Conservation (phyloP, 2,797 vertebrate genomes). For the Muscicapa comitata region DNA sequence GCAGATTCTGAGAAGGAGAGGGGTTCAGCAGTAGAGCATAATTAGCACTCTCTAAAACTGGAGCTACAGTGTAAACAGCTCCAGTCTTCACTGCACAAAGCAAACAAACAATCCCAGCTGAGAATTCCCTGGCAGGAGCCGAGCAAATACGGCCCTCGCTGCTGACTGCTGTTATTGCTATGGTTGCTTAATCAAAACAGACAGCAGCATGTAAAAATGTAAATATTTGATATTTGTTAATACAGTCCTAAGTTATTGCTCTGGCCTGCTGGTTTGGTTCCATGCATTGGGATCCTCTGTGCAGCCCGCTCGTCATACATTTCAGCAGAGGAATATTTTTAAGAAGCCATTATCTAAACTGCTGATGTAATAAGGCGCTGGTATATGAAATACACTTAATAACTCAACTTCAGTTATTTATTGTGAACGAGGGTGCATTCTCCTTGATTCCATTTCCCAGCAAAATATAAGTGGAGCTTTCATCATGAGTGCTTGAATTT, state of each 20-base stretch:
- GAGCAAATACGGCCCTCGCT: constrained; percentile 20
- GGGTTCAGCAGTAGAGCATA: constrained; percentile 57
- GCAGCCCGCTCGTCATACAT: background rate
- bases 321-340: constrained; percentile 46
- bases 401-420: constrained; percentile 83
- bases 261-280: constrained; percentile 8
- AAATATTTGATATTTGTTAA: constrained; percentile 78
- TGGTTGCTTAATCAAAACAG: constrained; percentile 70
- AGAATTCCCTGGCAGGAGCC: constrained; percentile 69
- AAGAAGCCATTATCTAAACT: constrained; percentile 78
- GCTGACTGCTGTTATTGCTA: constrained; percentile 55
- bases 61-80: constrained; percentile 73
- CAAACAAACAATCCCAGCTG: constrained; percentile 76
- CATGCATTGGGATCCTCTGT: background rate
- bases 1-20: constrained; percentile 64
- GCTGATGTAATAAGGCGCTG: constrained; percentile 77
- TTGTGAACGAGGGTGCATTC: constrained; percentile 79
- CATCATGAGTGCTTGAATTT: constrained; percentile 80
- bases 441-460: constrained; percentile 82
- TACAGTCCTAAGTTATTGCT: constrained; percentile 66
- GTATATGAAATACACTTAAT: constrained; percentile 84
- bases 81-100: constrained; percentile 64
- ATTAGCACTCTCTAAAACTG: constrained; percentile 78
- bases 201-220: constrained; percentile 76
- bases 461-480: constrained; percentile 84